A percentile compares a stretch with the other conserved stretches of the same genome.
phyloP scores from a whole-genome alignment of 2,113 vertebrate species.

The Carassius auratus region DNA sequence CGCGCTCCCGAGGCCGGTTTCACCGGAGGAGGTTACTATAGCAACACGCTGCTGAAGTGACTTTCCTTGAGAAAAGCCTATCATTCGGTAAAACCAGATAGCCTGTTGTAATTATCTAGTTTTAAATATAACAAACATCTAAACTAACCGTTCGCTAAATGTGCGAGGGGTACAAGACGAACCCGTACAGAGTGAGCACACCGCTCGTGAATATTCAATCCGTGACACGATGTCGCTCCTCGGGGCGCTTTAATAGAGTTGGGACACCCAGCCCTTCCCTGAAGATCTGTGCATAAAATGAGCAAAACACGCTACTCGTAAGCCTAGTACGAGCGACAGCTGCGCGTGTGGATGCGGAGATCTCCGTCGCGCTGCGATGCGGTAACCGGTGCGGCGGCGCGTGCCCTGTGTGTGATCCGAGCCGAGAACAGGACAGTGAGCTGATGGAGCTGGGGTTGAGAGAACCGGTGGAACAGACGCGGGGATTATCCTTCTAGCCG shows the following conservation, averaged over 20 bases:
- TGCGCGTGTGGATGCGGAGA: neutral
- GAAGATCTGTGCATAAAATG: neutral
- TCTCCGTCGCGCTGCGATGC: neutral
- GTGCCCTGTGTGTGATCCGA: neutral
- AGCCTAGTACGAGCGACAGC: neutral
- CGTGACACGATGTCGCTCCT: neutral
- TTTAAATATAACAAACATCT: neutral
- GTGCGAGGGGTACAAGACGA: neutral
- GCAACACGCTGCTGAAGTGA: neutral
- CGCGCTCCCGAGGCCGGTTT: neutral
- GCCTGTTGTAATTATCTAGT: neutral
- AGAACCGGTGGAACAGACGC: slow-evolving; percentile 39
- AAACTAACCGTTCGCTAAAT: neutral
- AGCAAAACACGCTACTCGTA: neutral
- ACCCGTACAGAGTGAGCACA: neutral
- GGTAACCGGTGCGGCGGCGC: neutral
- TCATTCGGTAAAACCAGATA: neutral
- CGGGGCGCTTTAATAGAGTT: neutral
- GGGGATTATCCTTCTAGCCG: slow-evolving; percentile 54
- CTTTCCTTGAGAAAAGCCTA: neutral
- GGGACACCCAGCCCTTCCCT: neutral
- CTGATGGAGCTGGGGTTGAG: neutral
- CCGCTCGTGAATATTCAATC: neutral
- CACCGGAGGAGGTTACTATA: neutral
- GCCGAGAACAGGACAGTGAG: neutral